Evolutionary conservation across 2,888 invertebrate species (phyloP), one percentile per base, ranked within the genome.

Genomic region (Diarsia brunnea): DNA sequence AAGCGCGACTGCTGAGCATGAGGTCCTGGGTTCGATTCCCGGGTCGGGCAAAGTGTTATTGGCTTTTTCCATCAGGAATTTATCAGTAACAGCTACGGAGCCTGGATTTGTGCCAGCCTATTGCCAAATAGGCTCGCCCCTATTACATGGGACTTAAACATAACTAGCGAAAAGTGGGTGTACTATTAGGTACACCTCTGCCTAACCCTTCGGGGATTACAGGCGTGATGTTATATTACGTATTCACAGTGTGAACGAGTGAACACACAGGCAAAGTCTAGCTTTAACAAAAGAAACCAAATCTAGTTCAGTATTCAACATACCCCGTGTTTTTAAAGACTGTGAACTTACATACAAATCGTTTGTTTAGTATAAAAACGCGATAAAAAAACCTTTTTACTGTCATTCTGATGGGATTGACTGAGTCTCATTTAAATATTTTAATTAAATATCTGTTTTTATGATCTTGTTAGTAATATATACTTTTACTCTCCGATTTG

Each of bases 401-500:
- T 47, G 27, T 4, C 73, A 63, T 67, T 80, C 53, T 5, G 49
- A 74, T 73, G 81, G 55, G 31, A 16, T 66, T 58, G 43, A 38
- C 8, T 14, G 81, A 19, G 19, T 21, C 55, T 67, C 24, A 78
- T 78, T 78, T 78, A 55, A 78, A 78, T 78, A 78, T 78, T 78
- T 80, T 78, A 78, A 78, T 78, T 80, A 80, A 67, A 78, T 78
- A 21, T 78, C 24, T 43, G 24, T 70, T 80, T 76, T 79, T 67
- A 63, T 63, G 27, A 10, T 38, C 38, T 73, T 63, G 53, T 66
- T 73, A 10, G 53, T 80, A 43, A 61, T 67, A 4, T 11, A 14
- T 27, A 66, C 14, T 16, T 60, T 61, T 53, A 27, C 19, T 49
- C 16, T 58, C 53, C 24, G 63, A 64, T 74, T 76, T 49, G 31